phyloP scores from a whole-genome alignment of 2,888 invertebrate genomes.

The Drosophila yooni region DNA sequence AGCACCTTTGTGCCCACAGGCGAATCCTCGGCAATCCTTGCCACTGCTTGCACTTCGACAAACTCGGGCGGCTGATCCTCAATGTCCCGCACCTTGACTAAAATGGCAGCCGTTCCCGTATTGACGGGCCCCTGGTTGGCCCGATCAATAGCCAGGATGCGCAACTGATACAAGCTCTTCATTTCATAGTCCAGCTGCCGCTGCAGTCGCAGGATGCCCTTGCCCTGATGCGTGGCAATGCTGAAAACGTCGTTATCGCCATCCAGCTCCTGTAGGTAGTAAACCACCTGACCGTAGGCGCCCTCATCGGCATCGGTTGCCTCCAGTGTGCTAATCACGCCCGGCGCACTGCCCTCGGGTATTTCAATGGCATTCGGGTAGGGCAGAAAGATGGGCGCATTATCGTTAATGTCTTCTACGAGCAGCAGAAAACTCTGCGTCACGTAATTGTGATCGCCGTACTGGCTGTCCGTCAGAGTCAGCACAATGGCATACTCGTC shows the following conservation, averaged over 20 bases:
- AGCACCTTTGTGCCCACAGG: conserved; percentile 92
- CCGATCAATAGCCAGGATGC: conserved; percentile 92
- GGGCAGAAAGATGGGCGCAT: conserved; percentile 94
- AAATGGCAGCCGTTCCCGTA: conserved; percentile 94
- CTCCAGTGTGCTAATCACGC: conserved; percentile 91
- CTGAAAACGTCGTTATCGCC: conserved; percentile 91
- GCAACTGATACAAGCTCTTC: conserved; percentile 93
- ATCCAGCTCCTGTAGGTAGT: conserved; percentile 93
- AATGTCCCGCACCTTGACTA: conserved; percentile 94
- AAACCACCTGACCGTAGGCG: conserved; percentile 96
- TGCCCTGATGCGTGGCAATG: conserved; percentile 93
- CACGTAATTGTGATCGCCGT: conserved; percentile 94
- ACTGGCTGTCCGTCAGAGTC: conserved; percentile 94
- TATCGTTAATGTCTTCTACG: conserved; percentile 97
- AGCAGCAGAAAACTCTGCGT: conserved; percentile 94
- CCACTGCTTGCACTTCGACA: conserved; percentile 93
- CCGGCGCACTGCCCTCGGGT: conserved; percentile 91
- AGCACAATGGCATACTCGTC: conserved; percentile 95
- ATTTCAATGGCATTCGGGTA: conserved; percentile 93
- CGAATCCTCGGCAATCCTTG: conserved; percentile 94
- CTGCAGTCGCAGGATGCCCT: conserved; percentile 92
- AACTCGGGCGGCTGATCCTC: conserved; percentile 97
- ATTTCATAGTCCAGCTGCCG: conserved; percentile 93
- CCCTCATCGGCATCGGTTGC: conserved; percentile 96
- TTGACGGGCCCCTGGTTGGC: conserved; percentile 93